Base-by-base conservation (phyloP, 2,113 vertebrate genomes). In the Tychaedon coryphoeus region DNA sequence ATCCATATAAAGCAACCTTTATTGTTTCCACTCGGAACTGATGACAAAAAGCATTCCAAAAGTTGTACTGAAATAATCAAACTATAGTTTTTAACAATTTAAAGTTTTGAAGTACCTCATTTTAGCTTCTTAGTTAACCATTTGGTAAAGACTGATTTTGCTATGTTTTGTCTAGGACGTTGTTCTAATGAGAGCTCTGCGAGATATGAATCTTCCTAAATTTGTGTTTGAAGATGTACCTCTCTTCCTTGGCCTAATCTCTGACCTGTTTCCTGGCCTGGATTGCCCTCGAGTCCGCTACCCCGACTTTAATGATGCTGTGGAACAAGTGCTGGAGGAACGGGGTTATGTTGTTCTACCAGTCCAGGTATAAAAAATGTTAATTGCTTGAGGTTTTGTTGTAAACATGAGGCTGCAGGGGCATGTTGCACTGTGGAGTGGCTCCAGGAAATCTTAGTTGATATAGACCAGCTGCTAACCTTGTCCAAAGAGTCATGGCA, bases 191-290 rank as follows among this genome's bases (percentile, higher is more conserved):
- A 97, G 99, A 80, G 99, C 99, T 16, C 97, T 99, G 51, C 97
- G 99, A 81, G 99, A 99, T 96, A 99, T 99, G 99, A 99, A 99
- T 93, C 98, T 99, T 69, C 99, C 99, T 83, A 99, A 99, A 96
- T 99, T 99, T 91, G 98, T 99, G 56, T 99, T 99, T 95, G 99
- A 99, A 93, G 99, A 99, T 1, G 99, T 99, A 10, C 99, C 99
- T 51, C 98, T 99, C 62, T 99, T 99, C 94, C 98, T 99, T 19
- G 99, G 99, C 25, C 97, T 99, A 45, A 99, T 99, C 85, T 98
- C 98, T 19, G 99, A 99, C 72, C 97, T 99, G 40, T 99, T 99
- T 86, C 99, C 99, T 5, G 99, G 99, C 38, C 97, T 99, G 40
- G 98, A 99, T 94, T 99, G 99, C 89, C 99, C 99, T 53, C 98